Conservation (phyloP, 2,797 vertebrate genomes). For the Hippopotamyrus pictus region DNA sequence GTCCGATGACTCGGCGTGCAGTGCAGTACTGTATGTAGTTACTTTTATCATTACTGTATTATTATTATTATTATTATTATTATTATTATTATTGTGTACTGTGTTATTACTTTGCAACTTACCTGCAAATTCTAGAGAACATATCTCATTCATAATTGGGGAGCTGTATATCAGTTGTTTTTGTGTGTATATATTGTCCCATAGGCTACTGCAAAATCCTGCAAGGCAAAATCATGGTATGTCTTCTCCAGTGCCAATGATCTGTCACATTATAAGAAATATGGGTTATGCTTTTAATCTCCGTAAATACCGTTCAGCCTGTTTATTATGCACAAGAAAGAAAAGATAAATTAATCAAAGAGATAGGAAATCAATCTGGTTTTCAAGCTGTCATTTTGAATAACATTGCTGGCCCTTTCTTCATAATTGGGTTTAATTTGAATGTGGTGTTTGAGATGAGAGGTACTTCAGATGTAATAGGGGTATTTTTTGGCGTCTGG, state of each 20-base stretch:
- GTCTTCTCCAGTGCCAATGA: slow-evolving; percentile 57
- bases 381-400: slow-evolving; percentile 59
- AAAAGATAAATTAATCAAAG: slow-evolving; percentile 67
- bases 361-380: slow-evolving; percentile 63
- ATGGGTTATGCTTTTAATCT: slow-evolving; percentile 60
- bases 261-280: slow-evolving; percentile 63
- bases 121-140: not conserved
- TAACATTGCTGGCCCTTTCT: slow-evolving; percentile 43
- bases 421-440: slow-evolving; percentile 34
- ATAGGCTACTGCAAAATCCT: not conserved
- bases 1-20: not conserved
- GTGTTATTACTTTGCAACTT: not conserved
- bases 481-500: slow-evolving; percentile 27
- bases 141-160: not conserved
- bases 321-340: slow-evolving; percentile 57
- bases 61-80: not conserved
- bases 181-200: slow-evolving; percentile 7
- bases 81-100: not conserved
- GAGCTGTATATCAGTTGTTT: not conserved
- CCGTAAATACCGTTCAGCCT: slow-evolving; percentile 55
- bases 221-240: slow-evolving; percentile 51
- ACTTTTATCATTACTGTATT: not conserved
- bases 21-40: not conserved
- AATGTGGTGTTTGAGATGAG: slow-evolving; percentile 27
- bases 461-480: slow-evolving; percentile 8